Base-by-base conservation (phyloP, 2,797 vertebrate species). In the Capromys pilorides region DNA sequence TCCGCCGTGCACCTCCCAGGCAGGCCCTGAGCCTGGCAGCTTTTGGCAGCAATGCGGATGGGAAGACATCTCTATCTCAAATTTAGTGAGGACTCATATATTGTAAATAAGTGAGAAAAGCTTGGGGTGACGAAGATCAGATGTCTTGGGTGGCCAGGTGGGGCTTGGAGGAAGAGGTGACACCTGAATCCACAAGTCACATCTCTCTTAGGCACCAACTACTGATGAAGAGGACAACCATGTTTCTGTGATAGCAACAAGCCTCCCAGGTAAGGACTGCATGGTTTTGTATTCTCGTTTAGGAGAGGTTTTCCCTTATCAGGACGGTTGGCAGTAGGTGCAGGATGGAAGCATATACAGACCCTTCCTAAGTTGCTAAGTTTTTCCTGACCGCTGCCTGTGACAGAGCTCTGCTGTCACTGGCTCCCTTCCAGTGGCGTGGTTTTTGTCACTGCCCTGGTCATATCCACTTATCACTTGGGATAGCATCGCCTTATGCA, bases 251-350 rank as follows among this genome's bases (percentile, higher is more conserved):
- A 84, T 85, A 28, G 26, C 89, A 0, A 96, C 97, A 6, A 89
- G 83, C 73, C 36, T 89, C 54, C 88, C 96, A 36, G 96, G 97
- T 97, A 91, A 97, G 94, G 54, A 2, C 31, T 18, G 26, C 14
- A 2, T 19, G 0, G 57, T 39, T 79, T 8, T 57, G n/a, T 16
- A 1, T 93, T 45, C 3, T n/a, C 83, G 21, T 33, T 66, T 57
- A 22, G 12, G 75, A 49, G 69, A 59, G 79, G 66, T 31, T 33
- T 57, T 57, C 81, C 39, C 19, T 64, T 16, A 36, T 57, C 45
- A 51, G 64, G 51, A 36, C 45, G 28, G 59, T 39, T 5, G 36
- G 87, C 69, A 22, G 90, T 59, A 33, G n/a, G 13, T 51, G 2
- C 6, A 9, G 49, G 41, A 24, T 71, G 66, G 62, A 66, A 75